A percentile compares a stretch with the other conserved stretches of the same genome.
Conservation (phyloP, 2,797 vertebrate genomes). For the Characodon lateralis region DNA sequence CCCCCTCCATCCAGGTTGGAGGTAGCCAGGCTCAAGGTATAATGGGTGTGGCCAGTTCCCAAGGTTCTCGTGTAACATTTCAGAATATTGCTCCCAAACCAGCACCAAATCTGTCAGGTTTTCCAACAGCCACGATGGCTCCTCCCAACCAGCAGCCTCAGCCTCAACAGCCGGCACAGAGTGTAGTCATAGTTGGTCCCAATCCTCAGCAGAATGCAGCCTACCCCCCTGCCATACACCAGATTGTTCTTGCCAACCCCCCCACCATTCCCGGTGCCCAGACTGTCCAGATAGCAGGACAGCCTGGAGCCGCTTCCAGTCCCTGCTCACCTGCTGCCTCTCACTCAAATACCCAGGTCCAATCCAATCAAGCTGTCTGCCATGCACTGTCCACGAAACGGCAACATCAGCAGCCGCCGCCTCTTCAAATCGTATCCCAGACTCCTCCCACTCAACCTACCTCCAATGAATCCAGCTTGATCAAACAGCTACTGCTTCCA, state of each 20-base stretch:
- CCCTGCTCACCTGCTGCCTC: conserved; percentile 82
- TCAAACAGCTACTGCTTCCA: conserved; percentile 98
- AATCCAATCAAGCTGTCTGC: conserved; percentile 91
- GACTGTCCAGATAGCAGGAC: conserved; percentile 90
- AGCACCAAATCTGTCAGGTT: conserved; percentile 84
- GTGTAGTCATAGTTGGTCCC: conserved; percentile 93
- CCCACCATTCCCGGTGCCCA: conserved; percentile 86
- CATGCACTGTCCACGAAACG: conserved; percentile 94
- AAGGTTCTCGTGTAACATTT: conserved; percentile 90
- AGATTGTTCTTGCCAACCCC: conserved; percentile 96
- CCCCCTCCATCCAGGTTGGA: conserved; percentile 88
- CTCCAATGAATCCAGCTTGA: conserved; percentile 96
- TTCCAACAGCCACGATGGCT: conserved; percentile 75
- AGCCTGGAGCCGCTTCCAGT: conserved; percentile 84
- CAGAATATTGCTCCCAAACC: conserved; percentile 99
- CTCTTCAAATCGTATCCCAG: conserved; percentile 79
- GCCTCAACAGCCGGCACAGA: conserved; percentile 81
- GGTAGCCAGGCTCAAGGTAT: conserved; percentile 87
- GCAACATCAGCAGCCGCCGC: conserved; percentile 85
- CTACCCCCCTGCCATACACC: conserved; percentile 95
- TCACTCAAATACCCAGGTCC: conserved; percentile 83
- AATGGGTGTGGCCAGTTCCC: conserved; percentile 85
- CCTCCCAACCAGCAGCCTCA: conserved; percentile 73
- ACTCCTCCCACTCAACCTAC: conserved; percentile 87
- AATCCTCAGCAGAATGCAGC: conserved; percentile 89